phyloP scores from a whole-genome alignment of 2,113 vertebrate genomes.

The Leptobrachium ailaonicum region DNA sequence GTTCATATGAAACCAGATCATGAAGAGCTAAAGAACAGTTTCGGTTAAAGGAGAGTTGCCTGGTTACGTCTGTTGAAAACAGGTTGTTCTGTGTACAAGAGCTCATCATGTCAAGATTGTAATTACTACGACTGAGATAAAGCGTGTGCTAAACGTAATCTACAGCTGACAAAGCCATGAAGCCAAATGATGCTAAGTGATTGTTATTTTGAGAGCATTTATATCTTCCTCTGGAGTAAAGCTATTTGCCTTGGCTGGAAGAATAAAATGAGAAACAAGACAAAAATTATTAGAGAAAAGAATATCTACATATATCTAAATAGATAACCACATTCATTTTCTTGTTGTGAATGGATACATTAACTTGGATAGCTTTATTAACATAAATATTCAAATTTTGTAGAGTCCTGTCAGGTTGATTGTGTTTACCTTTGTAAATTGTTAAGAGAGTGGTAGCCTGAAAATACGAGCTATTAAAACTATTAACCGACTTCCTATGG shows the following conservation, averaged over 20 bases:
- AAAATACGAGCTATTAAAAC: too few relatives aligned
- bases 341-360: background rate
- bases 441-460: too few relatives aligned
- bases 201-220: conserved; percentile 59
- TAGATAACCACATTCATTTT: background rate
- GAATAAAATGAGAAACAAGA: conserved; percentile 51
- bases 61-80: conserved; percentile 66
- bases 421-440: too few relatives aligned
- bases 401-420: too few relatives aligned
- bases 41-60: conserved; percentile 58
- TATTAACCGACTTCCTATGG: too few relatives aligned
- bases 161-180: conserved; percentile 64
- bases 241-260: conserved; percentile 53
- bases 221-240: conserved; percentile 53
- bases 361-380: too few relatives aligned
- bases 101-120: conserved; percentile 60
- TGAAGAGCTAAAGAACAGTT: conserved; percentile 57
- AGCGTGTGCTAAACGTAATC: conserved; percentile 67
- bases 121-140: conserved; percentile 71
- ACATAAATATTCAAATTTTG: too few relatives aligned
- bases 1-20: background rate
- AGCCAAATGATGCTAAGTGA: conserved; percentile 61
- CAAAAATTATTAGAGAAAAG: background rate
- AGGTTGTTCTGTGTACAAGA: conserved; percentile 59
- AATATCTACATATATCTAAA: background rate